Conservation (phyloP, 1,140 invertebrate genomes). For the Rhynchophorus ferrugineus region DNA sequence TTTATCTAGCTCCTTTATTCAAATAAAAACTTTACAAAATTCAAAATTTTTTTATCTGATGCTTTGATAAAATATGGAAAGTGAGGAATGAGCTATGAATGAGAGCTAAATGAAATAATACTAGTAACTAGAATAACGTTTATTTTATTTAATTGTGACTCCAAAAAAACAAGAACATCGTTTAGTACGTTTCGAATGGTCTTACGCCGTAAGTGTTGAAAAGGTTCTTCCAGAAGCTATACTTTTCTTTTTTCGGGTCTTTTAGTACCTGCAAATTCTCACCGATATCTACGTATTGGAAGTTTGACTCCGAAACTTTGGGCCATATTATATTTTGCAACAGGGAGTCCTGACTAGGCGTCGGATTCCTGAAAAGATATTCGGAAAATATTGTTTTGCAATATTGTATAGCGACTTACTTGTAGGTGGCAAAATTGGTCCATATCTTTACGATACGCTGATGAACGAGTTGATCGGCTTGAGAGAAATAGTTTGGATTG, state of each 20-base stretch:
- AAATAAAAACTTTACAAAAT: too few relatives aligned
- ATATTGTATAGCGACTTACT: not conserved
- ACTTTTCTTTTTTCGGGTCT: slow-evolving; percentile 1
- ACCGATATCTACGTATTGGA: slow-evolving; percentile 11
- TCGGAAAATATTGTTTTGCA: not conserved
- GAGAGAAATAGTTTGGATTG: slow-evolving; percentile 1
- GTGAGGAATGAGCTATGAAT: too few relatives aligned
- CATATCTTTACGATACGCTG: slow-evolving; percentile 7
- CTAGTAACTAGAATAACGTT: too few relatives aligned
- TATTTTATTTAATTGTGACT: too few relatives aligned
- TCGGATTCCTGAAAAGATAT: slow-evolving; percentile 5
- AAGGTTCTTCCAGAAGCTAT: slow-evolving; percentile 10
- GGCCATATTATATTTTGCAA: slow-evolving; percentile 9
- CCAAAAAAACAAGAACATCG: too few relatives aligned
- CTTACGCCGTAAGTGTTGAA: not conserved
- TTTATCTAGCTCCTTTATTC: too few relatives aligned
- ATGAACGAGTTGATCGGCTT: slow-evolving; percentile 6
- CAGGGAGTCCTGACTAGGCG: not conserved
- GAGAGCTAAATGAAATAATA: too few relatives aligned
- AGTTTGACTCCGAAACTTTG: slow-evolving; percentile 1
- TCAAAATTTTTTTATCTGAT: too few relatives aligned
- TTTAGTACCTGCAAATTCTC: slow-evolving; percentile 3
- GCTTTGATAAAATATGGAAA: too few relatives aligned
- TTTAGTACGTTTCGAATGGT: slow-evolving; percentile 8
- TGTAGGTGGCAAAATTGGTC: slow-evolving; percentile 15